Conservation (phyloP, 1,140 invertebrate genomes). For the Parasteatoda tepidariorum region DNA sequence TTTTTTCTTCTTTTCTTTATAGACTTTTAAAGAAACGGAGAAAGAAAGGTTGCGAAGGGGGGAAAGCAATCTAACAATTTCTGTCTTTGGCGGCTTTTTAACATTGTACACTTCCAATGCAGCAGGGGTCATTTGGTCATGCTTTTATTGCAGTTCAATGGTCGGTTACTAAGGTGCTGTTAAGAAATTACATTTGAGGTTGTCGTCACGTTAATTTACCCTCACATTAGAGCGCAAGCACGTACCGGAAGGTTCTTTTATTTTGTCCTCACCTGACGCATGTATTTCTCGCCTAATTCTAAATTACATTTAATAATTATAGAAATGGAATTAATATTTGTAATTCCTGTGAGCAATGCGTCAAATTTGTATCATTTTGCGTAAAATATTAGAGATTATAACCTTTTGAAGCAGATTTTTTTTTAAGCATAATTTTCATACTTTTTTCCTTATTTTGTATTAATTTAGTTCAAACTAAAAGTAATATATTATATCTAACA, state of each 20-base stretch:
- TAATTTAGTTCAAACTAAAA: too few relatives aligned
- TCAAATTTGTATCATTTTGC: too few relatives aligned
- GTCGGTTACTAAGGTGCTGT: conserved; percentile 49
- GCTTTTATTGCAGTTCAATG: conserved; percentile 57
- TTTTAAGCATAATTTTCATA: too few relatives aligned
- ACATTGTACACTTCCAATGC: neutral
- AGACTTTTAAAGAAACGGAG: too few relatives aligned
- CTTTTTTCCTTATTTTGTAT: too few relatives aligned
- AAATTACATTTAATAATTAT: too few relatives aligned
- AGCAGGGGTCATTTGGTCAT: conserved; percentile 39
- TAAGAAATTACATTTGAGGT: conserved; percentile 21
- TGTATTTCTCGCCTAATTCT: too few relatives aligned
- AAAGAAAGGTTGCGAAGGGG: neutral
- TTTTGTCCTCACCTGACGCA: neutral
- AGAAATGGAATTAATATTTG: too few relatives aligned
- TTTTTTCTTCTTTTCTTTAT: neutral
- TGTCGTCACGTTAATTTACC: conserved; percentile 50
- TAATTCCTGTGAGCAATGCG: too few relatives aligned
- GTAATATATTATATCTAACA: too few relatives aligned
- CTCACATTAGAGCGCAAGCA: conserved; percentile 30
- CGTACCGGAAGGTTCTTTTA: conserved; percentile 16
- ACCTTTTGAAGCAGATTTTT: too few relatives aligned
- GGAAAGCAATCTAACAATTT: neutral
- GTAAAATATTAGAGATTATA: too few relatives aligned
- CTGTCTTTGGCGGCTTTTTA: neutral